Evolutionary conservation across 2,797 vertebrate species (phyloP).

Genomic region (Cirrhinus molitorella): DNA sequence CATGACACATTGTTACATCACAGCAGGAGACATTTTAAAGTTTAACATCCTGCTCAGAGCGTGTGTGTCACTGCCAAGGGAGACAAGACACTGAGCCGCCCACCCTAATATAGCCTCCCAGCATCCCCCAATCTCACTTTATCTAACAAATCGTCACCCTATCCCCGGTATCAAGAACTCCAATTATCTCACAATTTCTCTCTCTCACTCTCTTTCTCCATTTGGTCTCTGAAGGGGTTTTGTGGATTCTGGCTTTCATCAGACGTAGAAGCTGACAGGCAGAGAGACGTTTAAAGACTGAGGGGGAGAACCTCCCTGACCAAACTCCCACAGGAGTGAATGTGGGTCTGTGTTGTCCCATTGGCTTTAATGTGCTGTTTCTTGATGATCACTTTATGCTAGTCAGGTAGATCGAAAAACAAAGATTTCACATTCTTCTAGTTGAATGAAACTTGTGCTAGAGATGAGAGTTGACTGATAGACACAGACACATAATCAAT

Average conservation of each 20-base stretch:
- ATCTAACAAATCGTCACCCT: slow-evolving; percentile 24
- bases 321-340: not conserved
- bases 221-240: slow-evolving; percentile 16
- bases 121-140: slow-evolving; percentile 8
- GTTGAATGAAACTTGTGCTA: not conserved
- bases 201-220: not conserved
- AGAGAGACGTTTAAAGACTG: slow-evolving; percentile 17
- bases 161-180: slow-evolving; percentile 11
- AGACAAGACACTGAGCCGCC: slow-evolving; percentile 11
- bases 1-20: slow-evolving; percentile 42
- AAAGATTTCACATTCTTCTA: slow-evolving; percentile 3
- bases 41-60: slow-evolving; percentile 36
- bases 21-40: slow-evolving; percentile 31
- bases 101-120: slow-evolving; percentile 7
- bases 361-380: not conserved
- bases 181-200: slow-evolving; percentile 21
- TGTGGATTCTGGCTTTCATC: slow-evolving; percentile 25
- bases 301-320: not conserved
- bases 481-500: slow-evolving; percentile 35
- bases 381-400: not conserved
- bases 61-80: slow-evolving; percentile 3
- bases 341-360: not conserved
- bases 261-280: slow-evolving; percentile 15
- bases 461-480: not conserved
- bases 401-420: slow-evolving; percentile 6